These are phyloP conservation scores for Heterodera filipjevi DNA, from an alignment of 2,888 invertebrate genomes.

Conservation along the genomic window DNA sequence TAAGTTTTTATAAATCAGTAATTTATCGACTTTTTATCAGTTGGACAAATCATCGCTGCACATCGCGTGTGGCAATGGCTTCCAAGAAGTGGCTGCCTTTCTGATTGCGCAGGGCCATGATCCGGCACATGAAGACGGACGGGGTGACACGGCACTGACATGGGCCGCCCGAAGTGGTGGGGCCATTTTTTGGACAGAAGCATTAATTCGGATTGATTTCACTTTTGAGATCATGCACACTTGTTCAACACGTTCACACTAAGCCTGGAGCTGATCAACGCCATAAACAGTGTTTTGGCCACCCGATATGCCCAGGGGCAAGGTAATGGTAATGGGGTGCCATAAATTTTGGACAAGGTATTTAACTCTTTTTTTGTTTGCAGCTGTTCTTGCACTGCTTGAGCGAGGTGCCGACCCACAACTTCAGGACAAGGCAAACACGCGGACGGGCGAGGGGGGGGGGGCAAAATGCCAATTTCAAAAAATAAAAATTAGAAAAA, in stretches of 20 bases:
- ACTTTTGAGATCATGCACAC: slow-evolving; percentile 67
- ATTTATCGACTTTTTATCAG: too few species aligned
- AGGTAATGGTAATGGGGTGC: neutral
- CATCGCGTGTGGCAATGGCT: slow-evolving; percentile 70
- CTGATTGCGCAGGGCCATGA: slow-evolving; percentile 63
- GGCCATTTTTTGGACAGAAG: too few species aligned
- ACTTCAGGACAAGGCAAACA: slow-evolving; percentile 69
- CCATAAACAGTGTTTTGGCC: slow-evolving; percentile 71
- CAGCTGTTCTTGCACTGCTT: slow-evolving; percentile 68
- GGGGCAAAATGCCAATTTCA: neutral
- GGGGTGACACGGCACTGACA: slow-evolving; percentile 71
- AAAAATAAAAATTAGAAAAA: too few species aligned
- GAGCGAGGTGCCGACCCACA: slow-evolving; percentile 67
- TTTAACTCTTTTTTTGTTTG: neutral
- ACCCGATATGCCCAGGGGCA: slow-evolving; percentile 70
- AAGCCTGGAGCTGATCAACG: slow-evolving; percentile 67
- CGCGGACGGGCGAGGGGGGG: too few species aligned
- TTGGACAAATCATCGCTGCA: slow-evolving; percentile 72
- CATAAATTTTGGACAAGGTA: slow-evolving; percentile 4
- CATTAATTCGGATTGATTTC: too few species aligned
- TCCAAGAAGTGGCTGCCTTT: slow-evolving; percentile 69
- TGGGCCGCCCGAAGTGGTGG: slow-evolving; percentile 69
- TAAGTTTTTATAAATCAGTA: too few species aligned
- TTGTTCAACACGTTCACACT: slow-evolving; percentile 68
- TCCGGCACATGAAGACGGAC: slow-evolving; percentile 53